Base-by-base conservation (phyloP, 2,888 invertebrate genomes). In the Acheta domesticus region DNA sequence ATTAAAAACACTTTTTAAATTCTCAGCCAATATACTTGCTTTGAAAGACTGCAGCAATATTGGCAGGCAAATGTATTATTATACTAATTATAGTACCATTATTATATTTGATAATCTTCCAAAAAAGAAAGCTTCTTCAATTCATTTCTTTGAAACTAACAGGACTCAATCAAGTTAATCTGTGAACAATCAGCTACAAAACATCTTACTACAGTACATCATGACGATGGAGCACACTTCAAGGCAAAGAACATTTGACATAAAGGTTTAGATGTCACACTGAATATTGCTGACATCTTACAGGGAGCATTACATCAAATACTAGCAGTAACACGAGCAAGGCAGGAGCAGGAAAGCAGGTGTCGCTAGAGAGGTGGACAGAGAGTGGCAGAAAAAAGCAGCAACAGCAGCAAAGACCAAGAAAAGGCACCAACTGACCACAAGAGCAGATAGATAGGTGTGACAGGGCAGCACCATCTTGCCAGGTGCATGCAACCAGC, bases 141-240 rank as follows among this genome's bases (percentile, higher is more conserved):
- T 62, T 62, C 62, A 62, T 62, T n/a, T 36, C 14, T 62, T 62
- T 62, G n/a, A 62, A 62, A 62, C 62, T 62, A 62, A 19, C n/a
- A 62, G 8, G 14, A 62, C 3, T 62, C 14, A 62, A 62, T 62
- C n/a, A n/a, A 19, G 62, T 62, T 62, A 62, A 62, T 62, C 36
- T 36, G n/a, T 16, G 62, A 62, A 62, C 62, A 62, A 14, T n/a
- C 62, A 62, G 5, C 62, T 62, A 62, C 62, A 62, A 62, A 62
- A 62, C 62, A 62, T 62, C n/a, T 62, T 62, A 62, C 62, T 62
- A 62, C 62, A 62, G 14, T 62, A 62, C 62, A 62, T n/a, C 62
- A 62, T 62, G 14, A 62, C 8, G n/a, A 62, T 62, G 62, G 62
- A 62, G 62, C 62, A 62, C 62, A 62, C n/a, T 62, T 62, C 62